These are phyloP conservation scores for Cydia splendana DNA, from an alignment of 1,140 invertebrate species.

Conservation along the genomic window DNA sequence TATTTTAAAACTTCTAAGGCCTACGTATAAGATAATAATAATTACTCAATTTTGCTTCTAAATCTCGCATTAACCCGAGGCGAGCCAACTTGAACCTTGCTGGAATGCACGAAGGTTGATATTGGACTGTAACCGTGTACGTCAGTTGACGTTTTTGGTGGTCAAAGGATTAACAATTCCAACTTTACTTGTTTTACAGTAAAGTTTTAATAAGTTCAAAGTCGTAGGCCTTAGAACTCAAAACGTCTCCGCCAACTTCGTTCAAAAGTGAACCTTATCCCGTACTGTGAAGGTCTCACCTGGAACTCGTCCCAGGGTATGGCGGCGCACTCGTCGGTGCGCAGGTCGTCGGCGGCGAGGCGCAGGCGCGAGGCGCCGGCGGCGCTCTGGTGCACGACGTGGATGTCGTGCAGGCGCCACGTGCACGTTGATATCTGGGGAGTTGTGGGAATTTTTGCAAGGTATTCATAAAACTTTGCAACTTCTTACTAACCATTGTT, in stretches of 20 bases:
- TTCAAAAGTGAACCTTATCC: not conserved
- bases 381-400: slow-evolving; percentile 90
- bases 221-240: not conserved
- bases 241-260: not conserved
- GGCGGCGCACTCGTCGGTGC: slow-evolving; percentile 89
- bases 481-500: no score
- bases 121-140: no score
- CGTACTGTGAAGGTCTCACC: slow-evolving; percentile 78
- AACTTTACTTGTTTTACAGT: no score
- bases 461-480: no score
- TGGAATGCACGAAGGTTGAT: no score
- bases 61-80: no score
- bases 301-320: slow-evolving; percentile 97
- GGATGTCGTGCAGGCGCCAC: slow-evolving; percentile 90
- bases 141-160: no score
- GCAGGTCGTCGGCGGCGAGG: slow-evolving; percentile 88
- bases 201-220: no score
- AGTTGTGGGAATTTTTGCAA: no score
- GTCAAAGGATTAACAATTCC: no score
- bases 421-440: slow-evolving; percentile 89
- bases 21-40: not conserved
- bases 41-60: no score
- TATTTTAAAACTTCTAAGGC: not conserved
- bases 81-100: no score
- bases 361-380: slow-evolving; percentile 87